Evolutionary conservation across 2,797 vertebrate genomes (phyloP), one percentile per base, ranked within the genome.

Genomic region (Meda fulgida): DNA sequence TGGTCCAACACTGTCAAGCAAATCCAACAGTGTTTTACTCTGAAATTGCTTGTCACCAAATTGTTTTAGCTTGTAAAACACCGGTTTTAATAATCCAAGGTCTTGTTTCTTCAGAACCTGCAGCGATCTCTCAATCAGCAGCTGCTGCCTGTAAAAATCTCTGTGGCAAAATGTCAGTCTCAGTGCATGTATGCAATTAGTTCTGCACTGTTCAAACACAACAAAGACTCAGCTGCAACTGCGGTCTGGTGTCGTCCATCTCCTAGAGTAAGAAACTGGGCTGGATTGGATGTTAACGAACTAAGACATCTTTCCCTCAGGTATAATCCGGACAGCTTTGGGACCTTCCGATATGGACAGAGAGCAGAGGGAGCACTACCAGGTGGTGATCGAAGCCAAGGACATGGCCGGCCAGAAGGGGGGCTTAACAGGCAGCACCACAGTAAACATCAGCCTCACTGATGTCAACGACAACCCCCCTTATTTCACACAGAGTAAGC

Each of bases 391-490:
- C 63, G 97, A 98, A 88, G 97, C 97, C 89, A 99, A 99, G 82
- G 98, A 99, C 85, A 99, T 99, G 98, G 98, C 96, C 0, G 98
- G 98, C 83, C 97, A 99, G 92, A 96, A 96, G 93, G 98, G 98
- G 3, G 98, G 98, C 53, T 94, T 99, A 78, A 98, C 95, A 0
- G 97, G 97, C 14, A 97, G 95, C 80, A 97, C 98, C 1, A 94
- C 93, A 0, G 96, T 99, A 82, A 98, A 97, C 92, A 99, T 99
- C 92, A 96, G 94, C 0, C 92, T 99, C 88, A 97, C 95, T 0
- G 98, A 99, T 46, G 97, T 99, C 89, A 99, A 99, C 0, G 97
- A 99, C 94, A 98, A 98, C 89, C 96, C 97, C 0, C 97, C 97
- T 2, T 94, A 93, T 67, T 99, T 99, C 87, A 92, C 93, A 11